A percentile compares a stretch with the other conserved stretches of the same genome.
phyloP scores from a whole-genome alignment of 2,797 vertebrate genomes.

The Rhinatrema bivittatum region DNA sequence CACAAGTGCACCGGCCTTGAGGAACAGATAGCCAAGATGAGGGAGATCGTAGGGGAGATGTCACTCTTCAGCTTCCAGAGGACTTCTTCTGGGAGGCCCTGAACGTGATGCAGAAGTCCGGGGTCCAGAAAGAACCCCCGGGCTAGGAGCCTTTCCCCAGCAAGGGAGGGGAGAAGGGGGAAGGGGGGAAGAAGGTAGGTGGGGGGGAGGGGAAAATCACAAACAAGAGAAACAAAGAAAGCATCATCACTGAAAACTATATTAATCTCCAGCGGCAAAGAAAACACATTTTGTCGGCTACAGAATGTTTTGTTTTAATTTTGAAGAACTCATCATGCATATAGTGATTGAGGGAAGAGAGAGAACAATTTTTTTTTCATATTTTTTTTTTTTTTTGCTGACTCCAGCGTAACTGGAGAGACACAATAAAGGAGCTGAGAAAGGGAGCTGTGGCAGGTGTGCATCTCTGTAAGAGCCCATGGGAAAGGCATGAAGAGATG shows the following conservation, averaged over 20 bases:
- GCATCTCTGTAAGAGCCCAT: neutral
- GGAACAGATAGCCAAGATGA: constrained; percentile 43
- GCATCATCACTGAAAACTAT: no score
- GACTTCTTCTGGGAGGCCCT: constrained; percentile 48
- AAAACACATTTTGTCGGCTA: no score
- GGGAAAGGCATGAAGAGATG: neutral
- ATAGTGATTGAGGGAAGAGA: neutral
- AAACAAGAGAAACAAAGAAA: constrained; percentile 11
- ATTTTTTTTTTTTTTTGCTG: no score
- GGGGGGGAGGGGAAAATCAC: constrained; percentile 26
- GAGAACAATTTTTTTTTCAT: no score
- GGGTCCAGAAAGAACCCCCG: constrained; percentile 8
- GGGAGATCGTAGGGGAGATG: constrained; percentile 45
- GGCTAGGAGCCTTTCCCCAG: constrained; percentile 1
- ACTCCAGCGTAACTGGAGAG: no score
- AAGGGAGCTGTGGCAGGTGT: neutral
- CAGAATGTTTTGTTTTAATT: no score
- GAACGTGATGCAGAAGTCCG: constrained; percentile 34
- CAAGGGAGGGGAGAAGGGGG: neutral
- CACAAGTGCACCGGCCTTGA: constrained; percentile 34
- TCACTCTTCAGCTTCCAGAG: constrained; percentile 38
- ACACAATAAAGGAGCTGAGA: no score
- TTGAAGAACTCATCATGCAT: no score
- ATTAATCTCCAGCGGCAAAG: no score
- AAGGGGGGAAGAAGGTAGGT: constrained; percentile 14